Evolutionary conservation across 2,113 vertebrate species (phyloP), one percentile per base, ranked within the genome.

Genomic region (Thymallus thymallus): DNA sequence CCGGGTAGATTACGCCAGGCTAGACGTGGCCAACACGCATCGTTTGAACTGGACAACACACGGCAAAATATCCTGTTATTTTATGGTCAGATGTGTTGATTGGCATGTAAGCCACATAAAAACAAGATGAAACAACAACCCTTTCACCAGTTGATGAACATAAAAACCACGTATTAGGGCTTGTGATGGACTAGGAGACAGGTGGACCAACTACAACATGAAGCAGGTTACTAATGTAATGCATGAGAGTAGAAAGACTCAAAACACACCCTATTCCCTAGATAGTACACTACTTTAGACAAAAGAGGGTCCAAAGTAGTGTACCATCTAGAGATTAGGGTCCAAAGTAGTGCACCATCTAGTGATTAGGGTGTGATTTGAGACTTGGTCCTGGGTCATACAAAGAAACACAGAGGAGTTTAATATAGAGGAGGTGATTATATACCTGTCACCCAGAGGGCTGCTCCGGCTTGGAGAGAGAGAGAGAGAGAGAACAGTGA

Each of bases 371-470:
- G 26, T 14, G 24, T 56, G 22, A 26, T 70, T 22, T 23, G 51
- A 6, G 68, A 22, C 22, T 9, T 92, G 90, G 82, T 72, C 86
- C 68, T 82, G 88, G 77, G 73, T 76, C 68, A 83, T 85, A 87
- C n/a, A n/a, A n/a, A n/a, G n/a, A 92, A 92, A 94, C 90, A 94
- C 91, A 89, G 86, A 73, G 83, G 92, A 89, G 80, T 90, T 84
- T 77, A 82, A 86, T 86, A 76, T 86, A 75, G 18, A 56, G 86
- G 7, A 56, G 86, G 13, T 18, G 16, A 18, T 16, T 14, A 16
- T 51, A 91, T 99, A 99, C 98, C 97, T 99, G 94, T 98, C 94
- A 98, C 95, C 96, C 98, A 96, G 96, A 97, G 3, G 97, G 92
- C 93, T 97, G 96, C 95, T 98, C 98, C 96, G 94, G 98, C 96